Evolutionary conservation across 2,888 invertebrate species (phyloP), one percentile per base, ranked within the genome.

Genomic region (Drosophila yooni): DNA sequence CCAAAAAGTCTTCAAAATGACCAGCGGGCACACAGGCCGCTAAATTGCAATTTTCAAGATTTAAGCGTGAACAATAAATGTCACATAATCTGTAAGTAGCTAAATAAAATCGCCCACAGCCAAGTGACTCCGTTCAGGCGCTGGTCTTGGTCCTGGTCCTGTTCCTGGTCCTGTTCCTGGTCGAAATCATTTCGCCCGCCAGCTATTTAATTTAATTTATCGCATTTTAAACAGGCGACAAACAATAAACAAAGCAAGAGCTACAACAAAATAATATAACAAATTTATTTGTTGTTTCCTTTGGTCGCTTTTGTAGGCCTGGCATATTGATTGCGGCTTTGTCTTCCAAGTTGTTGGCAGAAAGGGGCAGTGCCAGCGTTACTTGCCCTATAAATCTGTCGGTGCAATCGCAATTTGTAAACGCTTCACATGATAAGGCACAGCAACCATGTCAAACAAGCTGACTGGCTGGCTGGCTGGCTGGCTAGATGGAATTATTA

Each of bases 41-140:
- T 85, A 86, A 86, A 86, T 86, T 86, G 89, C 88, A 84, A 86
- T 86, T 86, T 88, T 76, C 80, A 81, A 88, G 91, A 91, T 92
- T 92, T 92, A 90, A 91, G 91, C 91, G 92, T 91, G 89, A 92
- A 92, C 92, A 92, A 92, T 92, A 93, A 93, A 92, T 92, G 93
- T 92, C 93, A 92, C 92, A 92, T 92, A 92, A 93, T 91, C 92
- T 91, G 90, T 91, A 92, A 93, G 90, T 85, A 83, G 83, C 89
- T 84, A 90, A 88, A 89, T 85, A 90, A 90, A 91, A 83, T 75
- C 74, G 77, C 78, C 73, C 82, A 66, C 80, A 82, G 74, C 38
- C 56, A 48, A 71, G 36, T 59, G 61, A 68, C 70, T 48, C 27
- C n/a, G 6, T 13, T 46, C 40, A 21, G 43, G 21, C 43, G 43